Conservation (phyloP, 2,797 vertebrate species). For the Chiloscyllium punctatum region DNA sequence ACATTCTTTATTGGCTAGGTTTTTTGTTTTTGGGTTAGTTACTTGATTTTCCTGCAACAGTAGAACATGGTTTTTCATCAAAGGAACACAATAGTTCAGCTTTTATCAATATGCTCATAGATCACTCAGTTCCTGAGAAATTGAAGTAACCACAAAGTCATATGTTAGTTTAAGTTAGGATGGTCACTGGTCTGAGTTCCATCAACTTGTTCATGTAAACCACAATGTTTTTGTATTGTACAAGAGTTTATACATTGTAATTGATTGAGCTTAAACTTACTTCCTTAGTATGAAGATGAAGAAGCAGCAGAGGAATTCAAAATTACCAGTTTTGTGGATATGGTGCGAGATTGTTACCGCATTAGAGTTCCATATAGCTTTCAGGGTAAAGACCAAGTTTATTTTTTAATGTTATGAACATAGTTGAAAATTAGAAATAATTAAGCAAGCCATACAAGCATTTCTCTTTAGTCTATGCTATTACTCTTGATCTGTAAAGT, state of each 20-base stretch:
- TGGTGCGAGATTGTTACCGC: constrained; percentile 84
- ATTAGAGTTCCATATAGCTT: constrained; percentile 89
- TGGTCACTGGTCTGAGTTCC: neutral
- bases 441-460: neutral
- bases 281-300: constrained; percentile 83
- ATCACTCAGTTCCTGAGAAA: too few species aligned
- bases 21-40: too few species aligned
- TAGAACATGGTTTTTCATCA: too few species aligned
- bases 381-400: constrained; percentile 61
- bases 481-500: neutral
- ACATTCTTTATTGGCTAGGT: too few species aligned
- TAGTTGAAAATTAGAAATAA: neutral
- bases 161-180: neutral
- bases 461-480: neutral
- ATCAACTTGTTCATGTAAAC: neutral
- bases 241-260: neutral
- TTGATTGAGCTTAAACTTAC: neutral
- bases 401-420: neutral
- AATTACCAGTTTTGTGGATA: constrained; percentile 93
- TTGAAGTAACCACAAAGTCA: too few species aligned
- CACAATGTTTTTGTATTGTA: too few species aligned
- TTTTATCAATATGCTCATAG: too few species aligned
- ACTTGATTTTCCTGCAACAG: too few species aligned
- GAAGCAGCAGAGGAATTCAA: constrained; percentile 96
- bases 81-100: too few species aligned